These are phyloP conservation scores for Zaprionus tsacasi DNA, from an alignment of 1,140 invertebrate species.

Conservation along the genomic window DNA sequence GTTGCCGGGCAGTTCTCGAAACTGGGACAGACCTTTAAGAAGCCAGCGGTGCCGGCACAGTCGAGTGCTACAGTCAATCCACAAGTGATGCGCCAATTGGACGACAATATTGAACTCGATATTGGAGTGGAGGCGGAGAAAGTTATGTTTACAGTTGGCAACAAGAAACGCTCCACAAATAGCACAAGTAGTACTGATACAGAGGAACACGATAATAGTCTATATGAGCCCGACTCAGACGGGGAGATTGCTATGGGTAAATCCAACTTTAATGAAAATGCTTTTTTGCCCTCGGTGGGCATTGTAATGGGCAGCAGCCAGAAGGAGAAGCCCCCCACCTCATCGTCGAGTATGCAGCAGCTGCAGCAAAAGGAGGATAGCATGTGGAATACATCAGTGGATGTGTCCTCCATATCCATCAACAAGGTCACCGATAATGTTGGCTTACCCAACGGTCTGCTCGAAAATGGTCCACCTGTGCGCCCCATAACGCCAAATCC, in stretches of 20 bases:
- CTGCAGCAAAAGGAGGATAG: slow-evolving; percentile 84
- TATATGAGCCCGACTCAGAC: slow-evolving; percentile 85
- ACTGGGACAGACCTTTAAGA: slow-evolving; percentile 88
- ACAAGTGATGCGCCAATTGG: slow-evolving; percentile 69
- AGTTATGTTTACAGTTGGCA: slow-evolving; percentile 64
- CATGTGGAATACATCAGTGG: slow-evolving; percentile 81
- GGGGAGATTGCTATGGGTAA: slow-evolving; percentile 70
- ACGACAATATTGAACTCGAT: slow-evolving; percentile 43
- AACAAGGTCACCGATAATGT: slow-evolving; percentile 86
- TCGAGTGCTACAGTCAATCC: slow-evolving; percentile 63
- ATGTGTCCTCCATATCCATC: slow-evolving; percentile 85
- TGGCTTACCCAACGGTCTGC: slow-evolving; percentile 84
- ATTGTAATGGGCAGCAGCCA: slow-evolving; percentile 87
- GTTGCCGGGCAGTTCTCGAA: slow-evolving; percentile 94
- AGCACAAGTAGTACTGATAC: slow-evolving; percentile 84
- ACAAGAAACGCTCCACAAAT: slow-evolving; percentile 46
- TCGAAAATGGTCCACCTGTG: slow-evolving; percentile 75
- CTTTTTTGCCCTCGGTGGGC: slow-evolving; percentile 87
- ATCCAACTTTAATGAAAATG: slow-evolving; percentile 83
- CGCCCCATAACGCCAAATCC: slow-evolving; percentile 86
- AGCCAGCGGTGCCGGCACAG: slow-evolving; percentile 82
- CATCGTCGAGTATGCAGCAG: slow-evolving; percentile 53
- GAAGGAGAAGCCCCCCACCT: slow-evolving; percentile 56
- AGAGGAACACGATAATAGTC: slow-evolving; percentile 85
- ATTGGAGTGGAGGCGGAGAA: slow-evolving; percentile 68